Evolutionary conservation across 2,888 invertebrate genomes (phyloP), one percentile per base, ranked within the genome.

Genomic region (Euzetes globulus): DNA sequence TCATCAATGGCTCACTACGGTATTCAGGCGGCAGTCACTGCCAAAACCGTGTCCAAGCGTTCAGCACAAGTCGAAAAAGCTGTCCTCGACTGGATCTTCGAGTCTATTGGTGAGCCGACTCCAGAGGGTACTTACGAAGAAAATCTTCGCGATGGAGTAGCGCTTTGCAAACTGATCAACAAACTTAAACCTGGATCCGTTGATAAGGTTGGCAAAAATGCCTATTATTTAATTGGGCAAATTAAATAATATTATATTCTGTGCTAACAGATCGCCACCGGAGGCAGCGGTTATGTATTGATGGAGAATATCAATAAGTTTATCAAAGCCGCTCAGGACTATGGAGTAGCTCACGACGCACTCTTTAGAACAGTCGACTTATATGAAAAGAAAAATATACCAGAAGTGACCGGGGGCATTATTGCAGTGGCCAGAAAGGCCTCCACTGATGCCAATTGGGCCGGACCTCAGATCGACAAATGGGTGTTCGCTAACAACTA

Each of bases 291-390:
- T 25, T 74, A 74, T 60, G 47, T 74, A 50, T 37, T 76, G 33
- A 76, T 76, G 76, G 76, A 76, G 33, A 76, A 76, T 22, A 74
- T 76, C 17, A 76, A 76, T 37, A 29, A 75, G n/a, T 74, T 76
- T 41, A 25, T 73, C 11, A 74, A 74, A 58, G 74, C 70, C 19
- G 68, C 68, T 19, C 74, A 72, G 68, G 58, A 63, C 29, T 75
- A 72, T 45, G 76, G 76, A 19, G 76, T 76, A 55, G 72, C 76
- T 5, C 74, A 76, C 29, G 58, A 52, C 25, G 29, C 60, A 47
- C 55, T 74, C 25, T 76, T 76, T 25, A 71, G 74, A 65, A 76
- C 76, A 5, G 76, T 76, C 11, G 76, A 76, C 70, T 52, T 76
- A 13, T 76, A 71, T 25, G 76, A 76, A 33, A 74, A 72, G 65